Evolutionary conservation across 2,888 invertebrate genomes (phyloP), one percentile per base, ranked within the genome.

Genomic region (Cartodere bifasciata): DNA sequence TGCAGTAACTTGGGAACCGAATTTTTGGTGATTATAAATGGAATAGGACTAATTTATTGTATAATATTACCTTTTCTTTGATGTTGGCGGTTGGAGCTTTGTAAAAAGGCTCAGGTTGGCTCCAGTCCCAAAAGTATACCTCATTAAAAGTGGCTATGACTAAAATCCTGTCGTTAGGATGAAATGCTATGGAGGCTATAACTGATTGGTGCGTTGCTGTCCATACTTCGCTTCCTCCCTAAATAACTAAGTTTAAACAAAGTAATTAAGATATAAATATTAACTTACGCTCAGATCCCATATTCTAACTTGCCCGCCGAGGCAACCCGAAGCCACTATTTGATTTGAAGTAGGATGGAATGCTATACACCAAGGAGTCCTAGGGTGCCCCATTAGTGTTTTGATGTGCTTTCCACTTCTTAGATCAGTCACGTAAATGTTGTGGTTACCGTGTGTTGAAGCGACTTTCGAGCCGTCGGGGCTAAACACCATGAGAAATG

Each of bases 121-220:
- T 76, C 87, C 88, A 88, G 52, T 88, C 84, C 88, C 88, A 90
- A 58, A 88, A 86, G 53, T 82, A 77, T 5, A 90, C 65, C 54
- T 82, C 77, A 63, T 86, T 86, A 50, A 70, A 75, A 1, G 85
- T 82, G 12, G 87, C 87, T 46, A 88, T 82, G n/a, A 84, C 85
- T 29, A 90, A 63, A 36, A 87, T 64, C 44, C 81, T 72, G 47
- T 84, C 82, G 13, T 72, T 69, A 0, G 88, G 90, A 58, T 90
- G 88, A 59, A 90, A 88, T 4, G 87, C 79, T 40, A 90, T 68
- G 0, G 87, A 87, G 2, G 87, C 80, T 45, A 88, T 85, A 12
- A 80, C 81, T 10, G 76, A 75, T 49, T 75, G 74, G 44, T 70
- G 72, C 26, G 73, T 69, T 1, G 78, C 72, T 44, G 72, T 77